Base-by-base conservation (phyloP, 1,140 invertebrate genomes). In the Lepidurus apus region DNA sequence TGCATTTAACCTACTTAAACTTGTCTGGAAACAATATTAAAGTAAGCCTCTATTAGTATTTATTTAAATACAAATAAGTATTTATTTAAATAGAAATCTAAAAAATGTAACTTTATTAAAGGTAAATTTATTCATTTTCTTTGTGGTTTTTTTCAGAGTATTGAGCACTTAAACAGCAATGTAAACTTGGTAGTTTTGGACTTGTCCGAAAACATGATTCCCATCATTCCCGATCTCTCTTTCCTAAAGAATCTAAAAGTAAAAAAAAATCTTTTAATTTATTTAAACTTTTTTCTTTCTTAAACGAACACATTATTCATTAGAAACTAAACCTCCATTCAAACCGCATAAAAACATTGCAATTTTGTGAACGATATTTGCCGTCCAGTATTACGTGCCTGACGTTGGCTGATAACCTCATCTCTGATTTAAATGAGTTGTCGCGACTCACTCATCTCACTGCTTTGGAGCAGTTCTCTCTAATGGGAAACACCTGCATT, bases 151-250 rank as follows among this genome's bases (percentile, higher is more conserved):
- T 86, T 92, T 47, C 88, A 95, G 89, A 91, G 90, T 13, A 94
- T 96, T 83, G 93, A 96, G 83, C 93, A 95, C 86, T 86, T 97
- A 75, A 91, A 93, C 81, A 90, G 90, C 80, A 95, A 94, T 83
- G 87, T 89, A 24, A 90, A 91, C 82, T 85, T 97, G 82, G 92
- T 94, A 83, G 89, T 92, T 84, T 85, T 96, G 78, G 95, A 97
- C 87, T 85, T 97, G 73, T 95, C 94, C 0, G 93, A 95, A 82
- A 97, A 97, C 84, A 92, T 90, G 82, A 95, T 97, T 80, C 90
- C 91, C 77, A 90, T 90, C 82, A 88, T 96, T 74, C 90, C 91
- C 80, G 94, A 96, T 86, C 89, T 97, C 75, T 93, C 93, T 43
- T 91, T 90, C 85, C 86, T 97, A 79, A 90, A 90, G 84, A 89